Evolutionary conservation across 2,888 invertebrate species (phyloP), one percentile per base, ranked within the genome.

Genomic region (Aleiodes alternator): DNA sequence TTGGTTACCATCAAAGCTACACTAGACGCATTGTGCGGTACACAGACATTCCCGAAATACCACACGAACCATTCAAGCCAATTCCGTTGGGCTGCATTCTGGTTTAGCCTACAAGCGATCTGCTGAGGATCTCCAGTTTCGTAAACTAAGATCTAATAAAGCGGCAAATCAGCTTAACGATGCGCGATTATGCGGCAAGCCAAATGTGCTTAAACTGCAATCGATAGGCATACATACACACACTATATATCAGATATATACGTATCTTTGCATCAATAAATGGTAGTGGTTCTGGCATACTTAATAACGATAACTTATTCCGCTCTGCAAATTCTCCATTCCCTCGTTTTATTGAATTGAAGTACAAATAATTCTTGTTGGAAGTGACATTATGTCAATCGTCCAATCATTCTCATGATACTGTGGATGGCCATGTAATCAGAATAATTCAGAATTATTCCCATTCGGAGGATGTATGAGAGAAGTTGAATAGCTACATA

Each of bases 81-180:
- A 14, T 43, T 64, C 38, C 8, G 4, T 23, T 8, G 14, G 16
- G 12, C 43, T 43, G 43, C 64, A 48, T 43, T 64, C 12, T n/a
- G 48, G 43, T 38, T 12, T 14, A 48, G 50, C 50, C 50, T 57
- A 50, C 34, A 16, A 53, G 51, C 38, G 34, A 72, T 64, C 64
- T 64, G 64, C 23, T 23, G 71, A 59, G 71, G 51, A 51, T 55
- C 70, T 72, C 48, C 72, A 50, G 72, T 43, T 43, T 43, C 43
- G 81, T 84, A 84, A 87, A 85, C 87, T 87, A 88, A 89, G 89
- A 89, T 88, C 88, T 89, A 89, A 89, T 89, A 89, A 89, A 89
- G 88, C 89, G 86, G 88, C 88, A 88, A 89, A 89, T 89, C 88
- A 89, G 85, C 81, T 83, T 86, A 85, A 84, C 83, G 64, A 48